Evolutionary conservation across 2,888 invertebrate species (phyloP).

Genomic region (Drosophila helvetica): DNA sequence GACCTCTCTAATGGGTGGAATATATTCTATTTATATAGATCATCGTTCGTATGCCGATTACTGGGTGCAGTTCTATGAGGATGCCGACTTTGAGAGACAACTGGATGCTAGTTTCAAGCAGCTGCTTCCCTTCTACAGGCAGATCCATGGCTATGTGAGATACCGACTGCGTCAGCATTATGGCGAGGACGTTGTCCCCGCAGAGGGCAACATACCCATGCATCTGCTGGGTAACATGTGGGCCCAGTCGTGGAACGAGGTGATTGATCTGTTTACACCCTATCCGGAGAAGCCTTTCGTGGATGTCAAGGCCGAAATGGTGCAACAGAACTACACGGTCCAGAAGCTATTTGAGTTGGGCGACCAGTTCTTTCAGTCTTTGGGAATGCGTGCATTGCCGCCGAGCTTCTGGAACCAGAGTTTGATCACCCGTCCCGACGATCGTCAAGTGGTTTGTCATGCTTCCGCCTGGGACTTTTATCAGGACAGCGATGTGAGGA

Average conservation of each 20-base stretch:
- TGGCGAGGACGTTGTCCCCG: slow-evolving; percentile 87
- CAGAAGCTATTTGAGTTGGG: slow-evolving; percentile 91
- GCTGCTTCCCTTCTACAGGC: slow-evolving; percentile 91
- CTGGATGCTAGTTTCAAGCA: slow-evolving; percentile 88
- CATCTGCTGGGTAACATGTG: slow-evolving; percentile 93
- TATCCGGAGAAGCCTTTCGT: slow-evolving; percentile 88
- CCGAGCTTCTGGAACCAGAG: slow-evolving; percentile 92
- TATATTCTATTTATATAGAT: slow-evolving; percentile 83
- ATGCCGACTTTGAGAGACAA: slow-evolving; percentile 88
- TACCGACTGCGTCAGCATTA: slow-evolving; percentile 88
- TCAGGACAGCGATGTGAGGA: slow-evolving; percentile 91
- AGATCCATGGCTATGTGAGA: slow-evolving; percentile 93
- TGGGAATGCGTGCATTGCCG: slow-evolving; percentile 92
- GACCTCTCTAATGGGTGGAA: slow-evolving; percentile 15
- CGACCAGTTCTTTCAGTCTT: slow-evolving; percentile 92
- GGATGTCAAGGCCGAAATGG: slow-evolving; percentile 89
- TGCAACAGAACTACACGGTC: slow-evolving; percentile 88
- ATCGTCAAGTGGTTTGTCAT: slow-evolving; percentile 91
- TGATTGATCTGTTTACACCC: slow-evolving; percentile 87
- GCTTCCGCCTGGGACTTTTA: slow-evolving; percentile 96
- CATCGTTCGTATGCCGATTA: slow-evolving; percentile 88
- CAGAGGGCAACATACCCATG: slow-evolving; percentile 90
- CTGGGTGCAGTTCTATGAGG: slow-evolving; percentile 90
- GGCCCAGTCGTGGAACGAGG: slow-evolving; percentile 89
- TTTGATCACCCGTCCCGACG: slow-evolving; percentile 90